A percentile compares a stretch with the other conserved stretches of the same genome.
Evolutionary conservation across 2,113 vertebrate genomes (phyloP).

Genomic region (Cochlearius cochlearius): DNA sequence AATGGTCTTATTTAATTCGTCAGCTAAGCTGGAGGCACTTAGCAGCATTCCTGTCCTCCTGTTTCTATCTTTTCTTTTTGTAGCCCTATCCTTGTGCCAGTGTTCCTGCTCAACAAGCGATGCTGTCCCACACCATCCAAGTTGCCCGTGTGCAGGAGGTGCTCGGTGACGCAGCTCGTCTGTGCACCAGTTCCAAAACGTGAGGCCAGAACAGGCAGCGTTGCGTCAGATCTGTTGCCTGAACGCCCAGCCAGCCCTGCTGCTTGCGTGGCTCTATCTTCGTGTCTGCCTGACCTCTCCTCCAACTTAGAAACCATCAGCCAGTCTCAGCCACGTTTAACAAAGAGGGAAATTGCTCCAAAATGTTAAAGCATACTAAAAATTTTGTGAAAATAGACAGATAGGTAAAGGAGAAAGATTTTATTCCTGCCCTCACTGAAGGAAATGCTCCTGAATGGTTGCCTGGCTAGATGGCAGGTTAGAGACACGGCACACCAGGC

Average conservation of each 20-base stretch:
- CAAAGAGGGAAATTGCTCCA: neutral
- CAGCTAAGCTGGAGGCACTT: neutral
- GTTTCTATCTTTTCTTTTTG: neutral
- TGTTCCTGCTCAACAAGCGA: neutral
- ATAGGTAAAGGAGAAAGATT: neutral
- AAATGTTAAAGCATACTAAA: neutral
- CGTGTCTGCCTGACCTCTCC: neutral
- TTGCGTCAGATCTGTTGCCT: neutral
- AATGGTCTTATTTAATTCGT: slow-evolving; percentile 15
- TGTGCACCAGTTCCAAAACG: neutral
- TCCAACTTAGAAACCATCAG: neutral
- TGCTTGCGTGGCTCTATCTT: neutral
- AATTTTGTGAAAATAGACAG: neutral
- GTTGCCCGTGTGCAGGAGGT: neutral
- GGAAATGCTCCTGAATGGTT: neutral
- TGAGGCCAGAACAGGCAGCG: neutral
- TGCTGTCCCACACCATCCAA: fast-evolving
- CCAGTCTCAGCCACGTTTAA: neutral
- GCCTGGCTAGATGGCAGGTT: neutral
- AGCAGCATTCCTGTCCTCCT: neutral
- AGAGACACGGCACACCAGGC: neutral
- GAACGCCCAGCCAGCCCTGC: neutral
- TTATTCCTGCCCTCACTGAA: neutral
- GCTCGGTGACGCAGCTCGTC: neutral
- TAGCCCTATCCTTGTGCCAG: neutral